phyloP scores from a whole-genome alignment of 2,797 vertebrate genomes.

The Anguilla pacifica region DNA sequence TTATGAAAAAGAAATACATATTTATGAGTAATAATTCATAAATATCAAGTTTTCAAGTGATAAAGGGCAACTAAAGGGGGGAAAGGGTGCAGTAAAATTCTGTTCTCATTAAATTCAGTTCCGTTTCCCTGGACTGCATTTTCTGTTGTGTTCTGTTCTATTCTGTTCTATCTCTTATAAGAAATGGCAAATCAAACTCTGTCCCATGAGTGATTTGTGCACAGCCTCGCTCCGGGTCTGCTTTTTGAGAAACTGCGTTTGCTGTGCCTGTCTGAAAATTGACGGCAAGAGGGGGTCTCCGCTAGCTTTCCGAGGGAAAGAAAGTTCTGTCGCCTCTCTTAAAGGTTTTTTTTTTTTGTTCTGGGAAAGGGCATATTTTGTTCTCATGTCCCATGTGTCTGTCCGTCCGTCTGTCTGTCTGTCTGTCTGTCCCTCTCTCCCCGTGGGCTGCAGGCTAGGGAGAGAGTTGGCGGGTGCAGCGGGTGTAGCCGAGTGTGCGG shows the following conservation, averaged over 20 bases:
- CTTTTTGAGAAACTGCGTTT: not conserved
- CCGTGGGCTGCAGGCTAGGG: conserved; percentile 60
- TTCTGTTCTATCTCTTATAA: not conserved
- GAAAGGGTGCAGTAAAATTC: no score
- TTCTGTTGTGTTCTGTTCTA: not conserved
- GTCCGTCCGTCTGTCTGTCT: conserved; percentile 36
- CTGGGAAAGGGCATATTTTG: conserved; percentile 36
- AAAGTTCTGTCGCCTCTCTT: conserved; percentile 36
- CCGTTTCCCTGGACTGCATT: not conserved
- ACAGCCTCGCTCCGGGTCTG: not conserved
- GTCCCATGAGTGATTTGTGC: not conserved
- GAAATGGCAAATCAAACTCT: not conserved
- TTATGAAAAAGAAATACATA: not conserved
- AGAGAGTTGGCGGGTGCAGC: conserved; percentile 46
- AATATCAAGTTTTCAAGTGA: not conserved
- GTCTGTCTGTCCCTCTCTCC: conserved; percentile 49
- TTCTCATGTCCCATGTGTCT: conserved; percentile 57
- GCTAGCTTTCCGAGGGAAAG: not conserved
- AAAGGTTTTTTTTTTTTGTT: not conserved
- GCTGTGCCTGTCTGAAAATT: not conserved
- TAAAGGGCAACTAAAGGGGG: not conserved
- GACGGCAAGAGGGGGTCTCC: not conserved
- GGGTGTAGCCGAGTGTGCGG: not conserved
- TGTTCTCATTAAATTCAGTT: not conserved
- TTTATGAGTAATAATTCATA: not conserved